Conservation (phyloP, 2,113 vertebrate genomes). For the Gasterosteus nipponicus region DNA sequence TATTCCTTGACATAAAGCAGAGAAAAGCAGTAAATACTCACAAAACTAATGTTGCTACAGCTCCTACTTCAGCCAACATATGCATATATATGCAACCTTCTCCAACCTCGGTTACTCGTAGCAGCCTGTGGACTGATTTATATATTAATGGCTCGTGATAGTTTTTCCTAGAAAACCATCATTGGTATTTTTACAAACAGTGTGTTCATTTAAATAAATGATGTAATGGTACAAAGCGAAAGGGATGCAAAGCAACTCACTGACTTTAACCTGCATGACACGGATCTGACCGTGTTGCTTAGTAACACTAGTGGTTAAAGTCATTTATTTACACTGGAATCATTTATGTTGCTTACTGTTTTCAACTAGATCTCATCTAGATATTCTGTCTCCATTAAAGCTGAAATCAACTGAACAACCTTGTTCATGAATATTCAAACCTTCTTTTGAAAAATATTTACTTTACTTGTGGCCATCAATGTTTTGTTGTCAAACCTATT, state of each 20-base stretch:
- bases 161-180: no score
- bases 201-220: no score
- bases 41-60: background rate
- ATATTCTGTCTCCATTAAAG: background rate
- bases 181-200: no score
- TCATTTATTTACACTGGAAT: background rate
- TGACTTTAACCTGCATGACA: background rate
- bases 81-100: background rate
- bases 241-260: background rate
- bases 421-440: no score
- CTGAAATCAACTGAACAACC: background rate
- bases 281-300: no score
- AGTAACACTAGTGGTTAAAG: background rate
- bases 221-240: no score
- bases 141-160: no score
- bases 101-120: no score
- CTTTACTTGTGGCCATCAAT: background rate
- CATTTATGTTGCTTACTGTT: no score
- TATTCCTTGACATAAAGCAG: background rate
- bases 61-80: background rate
- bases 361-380: background rate
- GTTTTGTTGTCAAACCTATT: background rate
- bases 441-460: no score
- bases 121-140: no score
- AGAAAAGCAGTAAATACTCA: background rate